Percentiles rank a stretch among this genome's conserved stretches.
These are phyloP conservation scores for Temnothorax rugatulus DNA, from an alignment of 2,888 invertebrate genomes.

Conservation along the genomic window DNA sequence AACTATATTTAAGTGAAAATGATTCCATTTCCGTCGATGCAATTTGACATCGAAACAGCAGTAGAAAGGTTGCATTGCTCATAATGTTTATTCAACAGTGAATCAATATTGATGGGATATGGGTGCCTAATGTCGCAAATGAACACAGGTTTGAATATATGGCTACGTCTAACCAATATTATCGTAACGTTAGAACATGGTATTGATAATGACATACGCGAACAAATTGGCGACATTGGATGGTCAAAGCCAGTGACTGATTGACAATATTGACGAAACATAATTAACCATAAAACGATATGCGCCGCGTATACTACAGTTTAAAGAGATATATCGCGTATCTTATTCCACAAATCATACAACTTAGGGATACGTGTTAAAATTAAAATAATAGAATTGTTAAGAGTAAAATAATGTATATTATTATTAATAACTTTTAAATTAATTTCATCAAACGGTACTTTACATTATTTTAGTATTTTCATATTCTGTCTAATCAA, in stretches of 20 bases:
- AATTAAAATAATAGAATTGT: background rate
- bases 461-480: background rate
- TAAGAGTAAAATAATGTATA: background rate
- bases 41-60: conserved; percentile 1
- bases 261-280: conserved; percentile 35
- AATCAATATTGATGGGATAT: conserved; percentile 34
- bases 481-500: background rate
- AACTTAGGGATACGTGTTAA: background rate
- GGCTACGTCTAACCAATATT: conserved; percentile 27
- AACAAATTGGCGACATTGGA: conserved; percentile 29
- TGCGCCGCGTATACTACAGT: background rate
- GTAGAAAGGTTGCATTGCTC: conserved; percentile 22
- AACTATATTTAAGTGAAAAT: background rate
- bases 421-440: background rate
- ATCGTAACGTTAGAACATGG: conserved; percentile 32
- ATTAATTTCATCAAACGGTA: background rate
- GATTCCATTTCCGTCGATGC: background rate
- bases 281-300: conserved; percentile 23
- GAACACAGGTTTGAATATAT: conserved; percentile 34
- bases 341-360: background rate
- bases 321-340: conserved; percentile 17
- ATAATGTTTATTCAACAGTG: conserved; percentile 28
- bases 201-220: conserved; percentile 37
- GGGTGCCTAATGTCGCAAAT: conserved; percentile 34
- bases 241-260: conserved; percentile 17